phyloP scores from a whole-genome alignment of 2,888 invertebrate genomes.

The Psylliodes chrysocephalus region DNA sequence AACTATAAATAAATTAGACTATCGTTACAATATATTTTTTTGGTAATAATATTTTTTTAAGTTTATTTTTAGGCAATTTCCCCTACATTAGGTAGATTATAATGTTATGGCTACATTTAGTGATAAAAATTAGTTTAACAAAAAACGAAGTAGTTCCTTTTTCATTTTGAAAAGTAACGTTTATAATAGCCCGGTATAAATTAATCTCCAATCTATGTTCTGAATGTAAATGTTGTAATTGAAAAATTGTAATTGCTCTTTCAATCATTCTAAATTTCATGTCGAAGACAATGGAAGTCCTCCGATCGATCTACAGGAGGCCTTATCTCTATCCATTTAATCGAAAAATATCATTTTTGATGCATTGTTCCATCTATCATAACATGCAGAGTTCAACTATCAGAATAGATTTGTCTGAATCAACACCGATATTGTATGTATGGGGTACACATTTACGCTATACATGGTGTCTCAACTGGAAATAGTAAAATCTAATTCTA shows the following conservation, averaged over 20 bases:
- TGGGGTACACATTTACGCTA: neutral
- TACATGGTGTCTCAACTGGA: neutral
- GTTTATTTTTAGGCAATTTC: too few species aligned
- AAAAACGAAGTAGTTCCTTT: too few species aligned
- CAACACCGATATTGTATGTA: constrained; percentile 16
- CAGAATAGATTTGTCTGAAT: constrained; percentile 30
- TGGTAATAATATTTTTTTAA: too few species aligned
- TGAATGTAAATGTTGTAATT: constrained; percentile 1
- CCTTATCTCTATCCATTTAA: constrained; percentile 16
- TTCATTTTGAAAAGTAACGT: too few species aligned
- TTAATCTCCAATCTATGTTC: neutral
- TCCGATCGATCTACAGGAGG: constrained; percentile 13
- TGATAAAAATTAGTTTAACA: too few species aligned
- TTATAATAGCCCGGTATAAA: too few species aligned
- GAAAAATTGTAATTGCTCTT: constrained; percentile 17
- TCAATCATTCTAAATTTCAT: constrained; percentile 19
- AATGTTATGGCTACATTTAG: too few species aligned
- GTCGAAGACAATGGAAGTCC: constrained; percentile 18
- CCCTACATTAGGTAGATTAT: too few species aligned
- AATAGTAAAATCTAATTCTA: too few species aligned
- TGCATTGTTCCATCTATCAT: constrained; percentile 15
- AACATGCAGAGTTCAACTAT: constrained; percentile 2
- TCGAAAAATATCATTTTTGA: constrained; percentile 14
- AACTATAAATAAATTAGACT: too few species aligned
- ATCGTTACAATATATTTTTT: too few species aligned